Base-by-base conservation (phyloP, 2,113 vertebrate genomes). In the Mionectes macconnelli region DNA sequence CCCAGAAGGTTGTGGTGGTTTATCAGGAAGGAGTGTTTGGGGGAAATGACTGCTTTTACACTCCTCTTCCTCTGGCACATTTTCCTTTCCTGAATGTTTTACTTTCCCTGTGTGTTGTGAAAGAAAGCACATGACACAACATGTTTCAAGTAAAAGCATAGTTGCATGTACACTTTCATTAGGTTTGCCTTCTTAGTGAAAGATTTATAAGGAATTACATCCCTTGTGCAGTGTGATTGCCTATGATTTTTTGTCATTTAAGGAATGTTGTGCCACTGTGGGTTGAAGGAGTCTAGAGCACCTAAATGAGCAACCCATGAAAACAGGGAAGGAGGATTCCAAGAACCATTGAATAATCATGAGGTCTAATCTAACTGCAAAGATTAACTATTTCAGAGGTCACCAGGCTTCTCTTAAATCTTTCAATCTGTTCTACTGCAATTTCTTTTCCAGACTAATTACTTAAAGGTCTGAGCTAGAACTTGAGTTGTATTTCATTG, bases 61-160 rank as follows among this genome's bases (percentile, higher is more conserved):
- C 79, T 94, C 73, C 89, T 86, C 83, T 94, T 96, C 87, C 92
- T 95, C 88, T 94, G 68, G 64, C 68, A 84, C 47, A 84, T 86
- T 84, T 90, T 67, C 39, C 63, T 89, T 86, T 84, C 90, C 79
- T 84, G 52, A 74, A 88, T 73, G 68, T 59, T 93, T 93, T 92
- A 85, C 60, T 92, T 84, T 96, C 88, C n/a, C 60, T 49, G 28
- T 37, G 22, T 67, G 59, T 72, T 90, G 66, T 78, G 73, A 84
- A 70, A 94, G 73, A 92, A 44, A 92, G 69, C 90, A 89, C 92
- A 92, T 64, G 93, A 95, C 73, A 73, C 60, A 92, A 60, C 73
- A 60, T 12, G 68, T 84, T 93, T 86, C 10, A 3, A 86, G 68
- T 63, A 77, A 86, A 92, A 84, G 73, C 84, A 84, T 92, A 55